Evolutionary conservation across 2,888 invertebrate species (phyloP).

Genomic region (Cephus pygmeus): DNA sequence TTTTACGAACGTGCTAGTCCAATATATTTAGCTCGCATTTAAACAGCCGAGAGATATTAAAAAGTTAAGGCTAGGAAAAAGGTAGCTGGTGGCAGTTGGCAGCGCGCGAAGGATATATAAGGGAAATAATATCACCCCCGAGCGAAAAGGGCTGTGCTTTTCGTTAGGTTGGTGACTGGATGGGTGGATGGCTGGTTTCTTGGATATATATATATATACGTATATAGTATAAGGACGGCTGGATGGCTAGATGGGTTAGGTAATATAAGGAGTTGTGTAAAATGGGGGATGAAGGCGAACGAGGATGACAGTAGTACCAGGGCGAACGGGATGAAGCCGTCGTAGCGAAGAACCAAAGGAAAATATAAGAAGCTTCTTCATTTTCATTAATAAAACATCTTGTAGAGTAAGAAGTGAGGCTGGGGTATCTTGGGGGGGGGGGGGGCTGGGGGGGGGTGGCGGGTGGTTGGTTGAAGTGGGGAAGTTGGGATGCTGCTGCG

Average conservation of each 20-base stretch:
- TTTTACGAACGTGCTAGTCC: conserved; percentile 27
- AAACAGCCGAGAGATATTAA: conserved; percentile 10
- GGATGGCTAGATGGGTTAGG: conserved; percentile 17
- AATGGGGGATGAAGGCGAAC: conserved; percentile 21
- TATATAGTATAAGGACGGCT: conserved; percentile 18
- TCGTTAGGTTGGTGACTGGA: background rate
- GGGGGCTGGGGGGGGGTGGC: too few species aligned
- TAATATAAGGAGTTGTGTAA: background rate
- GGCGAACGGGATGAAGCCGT: conserved; percentile 25
- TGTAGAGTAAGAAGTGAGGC: conserved; percentile 19
- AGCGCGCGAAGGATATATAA: conserved; percentile 14
- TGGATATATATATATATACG: conserved; percentile 1
- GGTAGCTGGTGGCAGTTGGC: background rate
- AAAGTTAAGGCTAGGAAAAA: conserved; percentile 8
- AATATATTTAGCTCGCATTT: background rate
- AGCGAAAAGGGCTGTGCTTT: background rate
- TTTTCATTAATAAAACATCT: conserved; percentile 58
- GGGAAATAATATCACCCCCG: conserved; percentile 23
- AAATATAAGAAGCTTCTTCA: conserved; percentile 51
- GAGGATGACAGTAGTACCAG: conserved; percentile 25
- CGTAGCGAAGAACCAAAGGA: conserved; percentile 26
- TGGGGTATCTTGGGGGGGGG: background rate
- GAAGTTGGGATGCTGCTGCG: conserved; percentile 3
- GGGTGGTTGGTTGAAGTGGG: background rate
- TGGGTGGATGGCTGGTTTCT: background rate